Evolutionary conservation across 2,888 invertebrate genomes (phyloP).

Genomic region (Cantharis lateralis): DNA sequence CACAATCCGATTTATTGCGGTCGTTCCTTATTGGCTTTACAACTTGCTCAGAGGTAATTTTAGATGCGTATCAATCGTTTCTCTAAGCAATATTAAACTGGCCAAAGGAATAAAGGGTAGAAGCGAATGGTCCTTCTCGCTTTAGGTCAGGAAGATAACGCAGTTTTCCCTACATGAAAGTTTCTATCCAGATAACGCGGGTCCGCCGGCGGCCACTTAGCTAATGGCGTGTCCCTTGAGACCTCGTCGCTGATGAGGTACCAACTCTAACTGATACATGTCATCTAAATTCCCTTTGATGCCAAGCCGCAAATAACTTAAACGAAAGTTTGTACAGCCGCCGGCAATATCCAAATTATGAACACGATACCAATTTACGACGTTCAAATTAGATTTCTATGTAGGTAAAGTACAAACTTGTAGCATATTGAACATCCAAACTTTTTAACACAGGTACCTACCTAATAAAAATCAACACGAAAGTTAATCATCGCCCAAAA

Average conservation of each 20-base stretch:
- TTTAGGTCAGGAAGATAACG: slow-evolving; percentile 32
- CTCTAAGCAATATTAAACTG: slow-evolving; percentile 22
- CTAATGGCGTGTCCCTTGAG: slow-evolving; percentile 41
- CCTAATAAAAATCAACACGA: background rate
- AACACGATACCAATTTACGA: slow-evolving; percentile 42
- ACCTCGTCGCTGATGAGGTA: slow-evolving; percentile 39
- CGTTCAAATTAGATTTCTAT: slow-evolving; percentile 29
- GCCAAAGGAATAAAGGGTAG: slow-evolving; percentile 10
- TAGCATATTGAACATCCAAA: background rate
- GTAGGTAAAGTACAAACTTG: slow-evolving; percentile 2
- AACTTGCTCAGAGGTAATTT: slow-evolving; percentile 27
- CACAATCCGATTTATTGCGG: slow-evolving; percentile 33
- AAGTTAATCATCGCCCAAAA: background rate
- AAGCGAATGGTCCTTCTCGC: slow-evolving; percentile 6
- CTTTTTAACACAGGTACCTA: background rate
- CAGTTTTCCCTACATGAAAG: slow-evolving; percentile 21
- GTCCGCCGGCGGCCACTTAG: slow-evolving; percentile 39
- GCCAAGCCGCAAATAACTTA: slow-evolving; percentile 41
- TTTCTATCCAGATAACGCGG: slow-evolving; percentile 29
- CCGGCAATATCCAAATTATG: slow-evolving; percentile 40
- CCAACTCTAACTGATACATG: slow-evolving; percentile 42
- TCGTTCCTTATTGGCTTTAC: slow-evolving; percentile 30
- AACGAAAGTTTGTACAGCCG: slow-evolving; percentile 39
- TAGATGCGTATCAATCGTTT: slow-evolving; percentile 32
- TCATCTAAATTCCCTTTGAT: slow-evolving; percentile 44